These are phyloP conservation scores for Panagrolaimus sp. DNA, from an alignment of 1,140 invertebrate species.

Conservation along the genomic window DNA sequence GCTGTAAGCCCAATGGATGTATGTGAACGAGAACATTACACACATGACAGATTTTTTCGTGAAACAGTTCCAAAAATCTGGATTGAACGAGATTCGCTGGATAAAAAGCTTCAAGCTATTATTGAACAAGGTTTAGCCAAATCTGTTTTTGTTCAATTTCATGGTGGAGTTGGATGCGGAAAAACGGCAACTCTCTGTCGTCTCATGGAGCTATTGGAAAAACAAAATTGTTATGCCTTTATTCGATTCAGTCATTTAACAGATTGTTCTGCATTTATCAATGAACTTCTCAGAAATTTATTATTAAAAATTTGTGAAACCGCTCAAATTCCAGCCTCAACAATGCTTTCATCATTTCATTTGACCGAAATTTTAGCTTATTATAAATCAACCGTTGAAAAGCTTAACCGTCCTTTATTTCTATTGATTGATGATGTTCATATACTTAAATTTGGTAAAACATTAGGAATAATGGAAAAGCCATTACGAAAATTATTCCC, in stretches of 20 bases:
- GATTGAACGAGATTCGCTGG: conserved; percentile 17
- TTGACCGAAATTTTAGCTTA: conserved; percentile 30
- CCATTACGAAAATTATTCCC: conserved; percentile 37
- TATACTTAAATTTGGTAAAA: conserved; percentile 38
- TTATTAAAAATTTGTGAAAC: conserved; percentile 34
- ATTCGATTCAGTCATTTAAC: conserved; percentile 33
- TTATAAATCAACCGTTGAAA: conserved; percentile 39
- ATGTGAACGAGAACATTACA: conserved; percentile 16
- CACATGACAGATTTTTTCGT: conserved; percentile 12
- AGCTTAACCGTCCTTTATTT: conserved; percentile 27
- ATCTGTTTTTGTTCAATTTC: conserved; percentile 35
- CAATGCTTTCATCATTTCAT: conserved; percentile 31
- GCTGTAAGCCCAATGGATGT: conserved; percentile 1
- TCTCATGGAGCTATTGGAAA: conserved; percentile 28
- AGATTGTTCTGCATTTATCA: conserved; percentile 41
- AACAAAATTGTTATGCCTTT: conserved; percentile 33
- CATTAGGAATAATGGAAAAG: conserved; percentile 38
- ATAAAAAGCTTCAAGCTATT: conserved; percentile 18
- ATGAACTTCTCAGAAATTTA: conserved; percentile 40
- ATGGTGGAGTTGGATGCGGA: conserved; percentile 33
- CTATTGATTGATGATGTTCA: conserved; percentile 43
- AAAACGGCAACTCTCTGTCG: conserved; percentile 48
- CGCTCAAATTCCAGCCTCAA: conserved; percentile 16
- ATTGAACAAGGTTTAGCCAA: conserved; percentile 28
- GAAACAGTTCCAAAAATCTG: conserved; percentile 6